A percentile compares a stretch with the other conserved stretches of the same genome.
These are phyloP conservation scores for Trissolcus japonicus DNA, from an alignment of 2,888 invertebrate species.

Conservation along the genomic window DNA sequence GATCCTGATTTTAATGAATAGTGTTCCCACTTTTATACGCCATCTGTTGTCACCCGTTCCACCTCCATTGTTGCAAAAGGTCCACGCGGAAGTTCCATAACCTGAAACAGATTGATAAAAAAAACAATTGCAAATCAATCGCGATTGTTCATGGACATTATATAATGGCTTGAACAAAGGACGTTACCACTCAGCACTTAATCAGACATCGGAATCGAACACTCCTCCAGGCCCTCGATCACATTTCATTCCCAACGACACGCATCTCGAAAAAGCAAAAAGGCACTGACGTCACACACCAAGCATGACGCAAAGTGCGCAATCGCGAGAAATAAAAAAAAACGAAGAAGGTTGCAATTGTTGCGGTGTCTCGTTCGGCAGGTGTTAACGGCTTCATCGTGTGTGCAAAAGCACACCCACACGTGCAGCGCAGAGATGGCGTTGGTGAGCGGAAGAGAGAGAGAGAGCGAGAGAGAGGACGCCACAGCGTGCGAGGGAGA, in stretches of 20 bases:
- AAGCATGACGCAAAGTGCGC: slow-evolving; percentile 30
- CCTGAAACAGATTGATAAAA: slow-evolving; percentile 4
- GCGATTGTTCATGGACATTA: slow-evolving; percentile 18
- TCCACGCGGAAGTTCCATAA: slow-evolving; percentile 5
- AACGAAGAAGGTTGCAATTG: slow-evolving; percentile 30
- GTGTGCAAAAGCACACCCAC: slow-evolving; percentile 30
- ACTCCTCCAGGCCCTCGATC: too few relatives aligned
- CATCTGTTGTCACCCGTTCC: too few relatives aligned
- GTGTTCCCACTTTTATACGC: too few relatives aligned
- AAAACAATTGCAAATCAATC: slow-evolving; percentile 16
- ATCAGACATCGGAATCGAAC: slow-evolving; percentile 4
- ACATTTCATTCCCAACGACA: too few relatives aligned
- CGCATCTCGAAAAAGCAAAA: too few relatives aligned
- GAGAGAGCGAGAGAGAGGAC: slow-evolving; percentile 17
- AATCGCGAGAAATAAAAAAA: slow-evolving; percentile 1
- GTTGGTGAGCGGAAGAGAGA: slow-evolving; percentile 20
- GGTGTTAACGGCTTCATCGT: slow-evolving; percentile 58
- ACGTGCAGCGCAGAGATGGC: slow-evolving; percentile 3
- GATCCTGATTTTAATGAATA: too few relatives aligned
- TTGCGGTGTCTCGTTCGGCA: slow-evolving; percentile 47
- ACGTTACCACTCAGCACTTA: slow-evolving; percentile 1
- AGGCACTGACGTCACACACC: slow-evolving; percentile 3
- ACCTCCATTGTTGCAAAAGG: background rate
- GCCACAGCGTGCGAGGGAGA: slow-evolving; percentile 31
- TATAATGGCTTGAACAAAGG: slow-evolving; percentile 3